Evolutionary conservation across 2,113 vertebrate species (phyloP).

Genomic region (Zosterops borbonicus): DNA sequence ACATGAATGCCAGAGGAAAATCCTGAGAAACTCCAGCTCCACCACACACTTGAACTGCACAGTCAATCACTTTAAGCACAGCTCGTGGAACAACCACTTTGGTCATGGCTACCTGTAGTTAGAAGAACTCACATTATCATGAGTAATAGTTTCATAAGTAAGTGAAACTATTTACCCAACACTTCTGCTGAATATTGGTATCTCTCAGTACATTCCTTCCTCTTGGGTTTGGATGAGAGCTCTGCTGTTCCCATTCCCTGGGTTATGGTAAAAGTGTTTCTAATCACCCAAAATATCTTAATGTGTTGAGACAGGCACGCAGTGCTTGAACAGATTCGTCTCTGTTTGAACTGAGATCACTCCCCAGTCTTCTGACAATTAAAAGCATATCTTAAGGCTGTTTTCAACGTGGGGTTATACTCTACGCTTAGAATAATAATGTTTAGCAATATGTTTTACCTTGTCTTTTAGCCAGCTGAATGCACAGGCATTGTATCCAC

Average conservation of each 20-base stretch:
- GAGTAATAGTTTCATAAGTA: background rate
- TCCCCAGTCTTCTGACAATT: background rate
- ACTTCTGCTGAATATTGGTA: background rate
- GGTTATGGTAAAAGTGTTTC: background rate
- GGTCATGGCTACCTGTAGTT: conserved; percentile 87
- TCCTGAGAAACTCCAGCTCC: conserved; percentile 88
- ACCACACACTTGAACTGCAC: conserved; percentile 87
- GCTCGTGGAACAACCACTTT: conserved; percentile 88
- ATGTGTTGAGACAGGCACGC: background rate
- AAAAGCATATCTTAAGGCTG: background rate
- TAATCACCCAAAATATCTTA: background rate
- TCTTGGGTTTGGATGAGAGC: background rate
- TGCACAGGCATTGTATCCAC: no score
- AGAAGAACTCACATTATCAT: background rate
- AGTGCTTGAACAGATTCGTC: background rate
- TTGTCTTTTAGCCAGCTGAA: background rate
- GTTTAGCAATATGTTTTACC: background rate
- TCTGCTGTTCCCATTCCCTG: background rate
- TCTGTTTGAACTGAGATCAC: background rate
- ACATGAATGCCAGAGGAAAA: conserved; percentile 89
- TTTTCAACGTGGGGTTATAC: background rate
- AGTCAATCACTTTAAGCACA: conserved; percentile 85
- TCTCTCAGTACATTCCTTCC: background rate
- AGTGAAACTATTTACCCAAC: background rate
- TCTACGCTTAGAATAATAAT: background rate